phyloP scores from a whole-genome alignment of 2,113 vertebrate species.

The Gila orcuttii region DNA sequence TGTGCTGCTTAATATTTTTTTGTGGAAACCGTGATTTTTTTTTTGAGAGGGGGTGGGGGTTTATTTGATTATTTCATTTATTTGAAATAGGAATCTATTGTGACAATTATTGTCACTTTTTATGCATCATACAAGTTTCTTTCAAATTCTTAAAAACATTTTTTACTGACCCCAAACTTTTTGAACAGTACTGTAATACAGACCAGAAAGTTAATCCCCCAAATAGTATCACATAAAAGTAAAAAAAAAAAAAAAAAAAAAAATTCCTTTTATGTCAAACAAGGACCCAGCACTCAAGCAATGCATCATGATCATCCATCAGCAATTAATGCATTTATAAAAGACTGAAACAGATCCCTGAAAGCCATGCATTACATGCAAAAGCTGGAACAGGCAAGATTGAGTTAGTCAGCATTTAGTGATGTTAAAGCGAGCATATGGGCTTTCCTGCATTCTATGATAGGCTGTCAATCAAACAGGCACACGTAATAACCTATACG shows the following conservation, averaged over 20 bases:
- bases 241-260: not conserved
- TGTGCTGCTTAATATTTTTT: not conserved
- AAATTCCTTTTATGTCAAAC: not conserved
- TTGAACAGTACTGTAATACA: not conserved
- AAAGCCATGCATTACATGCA: conserved; percentile 69
- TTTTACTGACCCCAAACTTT: not conserved
- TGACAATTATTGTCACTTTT: not conserved
- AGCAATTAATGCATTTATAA: conserved; percentile 33
- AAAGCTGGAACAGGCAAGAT: conserved; percentile 48
- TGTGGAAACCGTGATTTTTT: not conserved
- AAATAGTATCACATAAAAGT: not conserved
- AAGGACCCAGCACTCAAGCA: conserved; percentile 3
- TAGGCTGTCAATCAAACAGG: not conserved
- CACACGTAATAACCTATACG: not conserved
- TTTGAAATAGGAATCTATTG: not conserved
- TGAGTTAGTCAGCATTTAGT: conserved; percentile 17
- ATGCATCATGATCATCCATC: conserved; percentile 20
- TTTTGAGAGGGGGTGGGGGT: too few relatives aligned
- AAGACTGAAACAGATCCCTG: conserved; percentile 43
- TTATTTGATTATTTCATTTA: too few relatives aligned
- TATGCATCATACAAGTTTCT: not conserved
- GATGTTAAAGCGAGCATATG: conserved; percentile 21
- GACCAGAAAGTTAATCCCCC: not conserved
- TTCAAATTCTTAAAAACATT: not conserved
- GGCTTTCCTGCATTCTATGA: not conserved